Percentiles rank a stretch among this genome's conserved stretches.
Evolutionary conservation across 2,113 vertebrate genomes (phyloP).

Genomic region (Varanus komodoensis): DNA sequence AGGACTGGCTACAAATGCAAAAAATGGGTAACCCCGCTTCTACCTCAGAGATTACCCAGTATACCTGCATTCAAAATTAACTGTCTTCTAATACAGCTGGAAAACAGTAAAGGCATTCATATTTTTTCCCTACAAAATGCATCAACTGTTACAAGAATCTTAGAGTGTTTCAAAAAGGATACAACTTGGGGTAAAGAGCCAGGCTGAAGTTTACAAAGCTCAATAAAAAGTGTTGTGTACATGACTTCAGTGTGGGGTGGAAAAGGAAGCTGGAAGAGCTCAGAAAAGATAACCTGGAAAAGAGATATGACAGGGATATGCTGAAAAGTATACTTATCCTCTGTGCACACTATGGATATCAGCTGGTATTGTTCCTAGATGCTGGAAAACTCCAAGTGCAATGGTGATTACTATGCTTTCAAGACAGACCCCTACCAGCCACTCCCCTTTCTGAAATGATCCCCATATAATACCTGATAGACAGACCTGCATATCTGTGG

Average conservation of each 20-base stretch:
- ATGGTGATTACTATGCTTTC: not conserved
- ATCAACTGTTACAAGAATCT: constrained; percentile 5
- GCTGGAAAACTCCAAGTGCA: not conserved
- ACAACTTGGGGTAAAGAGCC: constrained; percentile 98
- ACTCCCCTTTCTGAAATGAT: not conserved
- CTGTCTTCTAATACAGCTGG: not conserved
- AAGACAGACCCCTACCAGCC: not conserved
- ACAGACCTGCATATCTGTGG: not conserved
- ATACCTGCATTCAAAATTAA: not conserved
- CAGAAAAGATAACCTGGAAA: constrained; percentile 92
- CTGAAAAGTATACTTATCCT: not conserved
- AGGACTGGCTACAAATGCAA: not conserved
- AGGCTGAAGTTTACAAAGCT: constrained; percentile 97
- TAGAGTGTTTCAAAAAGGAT: constrained; percentile 81
- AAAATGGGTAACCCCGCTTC: not conserved
- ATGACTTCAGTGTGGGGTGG: constrained; percentile 94
- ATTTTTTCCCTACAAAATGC: not conserved
- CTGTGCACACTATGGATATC: not conserved
- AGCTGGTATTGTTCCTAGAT: not conserved
- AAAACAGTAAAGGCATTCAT: not conserved
- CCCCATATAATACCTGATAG: not conserved
- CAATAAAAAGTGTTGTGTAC: constrained; percentile 97
- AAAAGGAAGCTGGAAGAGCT: constrained; percentile 91
- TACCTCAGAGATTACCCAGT: not conserved
- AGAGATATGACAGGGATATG: constrained; percentile 2